Conservation (phyloP, 2,113 vertebrate species). For the Microtus pennsylvanicus region DNA sequence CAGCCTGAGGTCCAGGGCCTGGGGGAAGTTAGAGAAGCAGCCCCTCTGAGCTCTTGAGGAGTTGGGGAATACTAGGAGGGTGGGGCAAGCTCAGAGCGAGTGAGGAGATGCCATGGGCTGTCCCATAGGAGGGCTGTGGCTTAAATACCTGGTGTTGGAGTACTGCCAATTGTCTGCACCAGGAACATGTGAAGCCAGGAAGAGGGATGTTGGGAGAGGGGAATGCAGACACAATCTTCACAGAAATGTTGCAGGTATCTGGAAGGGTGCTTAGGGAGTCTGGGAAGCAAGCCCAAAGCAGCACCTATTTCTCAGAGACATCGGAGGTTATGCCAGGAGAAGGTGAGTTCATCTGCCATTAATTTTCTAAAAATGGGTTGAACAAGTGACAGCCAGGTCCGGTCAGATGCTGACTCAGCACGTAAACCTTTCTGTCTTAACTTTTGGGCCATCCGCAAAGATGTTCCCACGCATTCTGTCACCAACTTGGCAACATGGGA, state of each 20-base stretch:
- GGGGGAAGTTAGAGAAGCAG: fast-evolving
- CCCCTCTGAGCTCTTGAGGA: neutral
- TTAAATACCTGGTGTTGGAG: no score
- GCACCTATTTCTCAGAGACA: neutral
- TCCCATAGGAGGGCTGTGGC: neutral
- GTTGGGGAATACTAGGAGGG: neutral
- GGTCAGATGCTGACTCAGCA: no score
- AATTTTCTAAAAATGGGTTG: neutral
- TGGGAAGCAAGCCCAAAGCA: neutral
- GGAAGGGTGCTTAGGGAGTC: neutral
- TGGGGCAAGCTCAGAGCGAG: no score
- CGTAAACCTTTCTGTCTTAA: neutral
- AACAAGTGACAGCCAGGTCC: no score
- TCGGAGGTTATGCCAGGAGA: no score
- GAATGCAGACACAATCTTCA: neutral
- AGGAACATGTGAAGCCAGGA: no score
- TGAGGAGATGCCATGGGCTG: no score
- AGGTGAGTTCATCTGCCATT: neutral
- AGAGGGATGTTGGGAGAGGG: no score
- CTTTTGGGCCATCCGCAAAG: neutral
- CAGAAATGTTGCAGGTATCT: neutral
- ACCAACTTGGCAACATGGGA: neutral
- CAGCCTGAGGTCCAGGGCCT: neutral
- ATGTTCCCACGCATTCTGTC: neutral
- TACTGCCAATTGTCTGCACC: neutral